phyloP scores from a whole-genome alignment of 2,888 invertebrate species.

The Homarus gammarus region DNA sequence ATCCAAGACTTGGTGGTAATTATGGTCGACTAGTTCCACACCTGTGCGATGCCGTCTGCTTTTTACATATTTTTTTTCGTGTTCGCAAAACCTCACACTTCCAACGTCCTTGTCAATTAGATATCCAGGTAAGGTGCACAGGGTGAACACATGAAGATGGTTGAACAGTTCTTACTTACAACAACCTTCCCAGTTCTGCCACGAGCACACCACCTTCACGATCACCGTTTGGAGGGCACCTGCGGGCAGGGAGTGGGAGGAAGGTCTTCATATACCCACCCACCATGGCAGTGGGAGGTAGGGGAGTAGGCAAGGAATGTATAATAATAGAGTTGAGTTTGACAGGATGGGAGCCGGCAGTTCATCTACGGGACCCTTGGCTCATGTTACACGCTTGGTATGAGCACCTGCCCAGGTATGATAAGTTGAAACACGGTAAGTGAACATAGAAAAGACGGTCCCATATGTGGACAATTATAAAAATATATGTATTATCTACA shows the following conservation, averaged over 20 bases:
- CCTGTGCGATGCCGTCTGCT: too few species aligned
- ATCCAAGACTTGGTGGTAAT: too few species aligned
- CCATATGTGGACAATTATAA: too few species aligned
- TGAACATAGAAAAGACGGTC: too few species aligned
- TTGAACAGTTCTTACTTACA: slow-evolving; percentile 5
- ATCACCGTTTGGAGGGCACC: slow-evolving; percentile 19
- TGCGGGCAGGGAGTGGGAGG: background rate
- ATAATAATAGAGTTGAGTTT: slow-evolving; percentile 38
- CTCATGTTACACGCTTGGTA: background rate
- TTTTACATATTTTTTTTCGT: too few species aligned
- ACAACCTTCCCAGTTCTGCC: background rate
- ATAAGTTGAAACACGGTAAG: too few species aligned
- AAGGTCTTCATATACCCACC: slow-evolving; percentile 25
- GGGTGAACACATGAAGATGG: background rate
- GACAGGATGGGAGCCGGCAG: slow-evolving; percentile 27
- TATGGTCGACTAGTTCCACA: too few species aligned
- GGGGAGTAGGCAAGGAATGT: slow-evolving; percentile 23
- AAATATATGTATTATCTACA: too few species aligned
- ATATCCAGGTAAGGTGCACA: too few species aligned
- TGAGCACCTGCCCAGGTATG: too few species aligned
- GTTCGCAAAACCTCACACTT: too few species aligned
- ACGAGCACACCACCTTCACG: slow-evolving; percentile 20
- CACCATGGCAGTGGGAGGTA: slow-evolving; percentile 14
- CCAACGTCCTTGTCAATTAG: too few species aligned
- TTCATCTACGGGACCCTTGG: background rate